Percentiles rank a stretch among this genome's conserved stretches.
These are phyloP conservation scores for Pachypsylla venusta DNA, from an alignment of 1,140 invertebrate genomes.

Conservation along the genomic window DNA sequence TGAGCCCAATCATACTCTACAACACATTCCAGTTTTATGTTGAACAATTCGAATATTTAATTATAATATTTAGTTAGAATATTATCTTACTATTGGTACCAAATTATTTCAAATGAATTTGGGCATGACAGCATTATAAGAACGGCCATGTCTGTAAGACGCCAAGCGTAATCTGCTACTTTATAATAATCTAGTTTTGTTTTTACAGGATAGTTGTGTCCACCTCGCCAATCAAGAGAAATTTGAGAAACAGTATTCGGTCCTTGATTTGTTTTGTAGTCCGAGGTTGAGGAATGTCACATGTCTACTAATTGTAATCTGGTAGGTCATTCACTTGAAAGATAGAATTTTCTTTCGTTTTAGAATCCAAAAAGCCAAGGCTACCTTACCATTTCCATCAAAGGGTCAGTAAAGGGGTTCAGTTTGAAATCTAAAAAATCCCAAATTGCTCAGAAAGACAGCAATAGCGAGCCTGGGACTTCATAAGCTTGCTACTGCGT, in stretches of 20 bases:
- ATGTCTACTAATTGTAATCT: constrained; percentile 57
- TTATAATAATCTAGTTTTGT: neutral
- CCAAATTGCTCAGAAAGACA: no score
- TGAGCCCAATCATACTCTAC: neutral
- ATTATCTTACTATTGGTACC: neutral
- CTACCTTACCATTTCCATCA: no score
- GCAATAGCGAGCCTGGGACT: no score
- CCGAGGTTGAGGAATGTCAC: constrained; percentile 53
- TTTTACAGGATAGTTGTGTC: constrained; percentile 43
- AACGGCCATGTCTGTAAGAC: neutral
- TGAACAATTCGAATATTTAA: neutral
- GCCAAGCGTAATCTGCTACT: neutral
- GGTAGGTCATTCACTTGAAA: no score
- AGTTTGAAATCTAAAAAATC: no score
- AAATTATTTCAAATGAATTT: neutral
- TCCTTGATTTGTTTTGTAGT: constrained; percentile 58
- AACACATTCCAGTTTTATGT: neutral
- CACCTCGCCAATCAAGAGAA: constrained; percentile 49
- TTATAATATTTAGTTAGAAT: neutral
- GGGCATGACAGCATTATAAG: neutral
- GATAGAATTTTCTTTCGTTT: no score
- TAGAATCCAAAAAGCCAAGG: no score
- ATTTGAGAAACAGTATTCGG: constrained; percentile 49
- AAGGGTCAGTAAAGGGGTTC: no score
- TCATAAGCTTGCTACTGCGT: no score